Evolutionary conservation across 2,113 vertebrate species (phyloP), one percentile per base, ranked within the genome.

Genomic region (Eulemur macaco): DNA sequence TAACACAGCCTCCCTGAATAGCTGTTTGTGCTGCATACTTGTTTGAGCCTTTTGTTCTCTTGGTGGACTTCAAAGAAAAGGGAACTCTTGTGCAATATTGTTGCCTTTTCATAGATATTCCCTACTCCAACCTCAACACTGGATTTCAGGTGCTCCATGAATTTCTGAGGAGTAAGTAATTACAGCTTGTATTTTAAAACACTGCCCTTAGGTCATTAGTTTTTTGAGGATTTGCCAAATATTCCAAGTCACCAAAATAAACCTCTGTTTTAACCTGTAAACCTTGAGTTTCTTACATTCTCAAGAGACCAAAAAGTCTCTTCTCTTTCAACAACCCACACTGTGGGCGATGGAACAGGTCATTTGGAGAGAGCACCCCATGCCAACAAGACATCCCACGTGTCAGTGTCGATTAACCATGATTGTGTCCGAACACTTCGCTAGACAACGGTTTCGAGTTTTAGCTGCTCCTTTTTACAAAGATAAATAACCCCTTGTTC

Each of bases 241-340:
- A 91, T 96, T 77, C 77, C 8, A 89, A 77, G 4, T 83, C 73
- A 68, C 66, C 81, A 39, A 78, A 81, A 96, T n/a, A 31, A 91
- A 66, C 20, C 34, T 83, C n/a, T 50, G 27, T 42, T 83, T 97
- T 64, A 80, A 84, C 80, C 63, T 58, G 50, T 18, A 31, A 89
- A 77, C 80, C 42, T 34, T 23, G 8, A 77, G 50, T 69, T 95
- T 85, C 77, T 80, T 92, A 47, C n/a, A 25, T 91, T 80, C 73
- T 68, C 37, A 13, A n/a, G n/a, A 66, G 29, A 58, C 4, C 6
- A 2, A 17, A 64, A 29, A n/a, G 52, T 21, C 31, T 21, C 73
- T 54, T n/a, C 88, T 54, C 60, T 89, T 52, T n/a, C 66, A 58
- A 50, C 54, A 66, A n/a, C 15, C 63, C 50, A 52, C 42, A 45